Evolutionary conservation across 30 jellyfish, hydroid and myxozoan species (phyloP).

Genomic region (Morbakka virulenta): DNA sequence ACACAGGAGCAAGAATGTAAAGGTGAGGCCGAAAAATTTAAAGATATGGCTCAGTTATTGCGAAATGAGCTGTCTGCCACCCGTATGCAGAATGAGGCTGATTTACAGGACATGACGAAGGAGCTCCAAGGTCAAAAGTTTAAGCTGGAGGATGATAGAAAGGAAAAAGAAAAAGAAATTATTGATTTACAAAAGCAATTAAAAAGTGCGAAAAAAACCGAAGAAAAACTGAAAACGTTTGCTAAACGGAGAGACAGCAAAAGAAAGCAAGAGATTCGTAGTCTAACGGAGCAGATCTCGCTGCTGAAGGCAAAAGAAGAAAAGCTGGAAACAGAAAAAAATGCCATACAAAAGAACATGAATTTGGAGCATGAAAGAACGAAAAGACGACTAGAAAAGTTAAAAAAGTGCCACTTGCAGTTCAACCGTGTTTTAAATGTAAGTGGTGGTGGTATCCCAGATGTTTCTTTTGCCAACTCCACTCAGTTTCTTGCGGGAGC

Average conservation of each 20-base stretch:
- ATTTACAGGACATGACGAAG: constrained; percentile 31
- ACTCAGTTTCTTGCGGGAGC: constrained; percentile 26
- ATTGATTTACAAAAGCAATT: constrained; percentile 56
- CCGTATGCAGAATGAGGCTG: constrained; percentile 37
- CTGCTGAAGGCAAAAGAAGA: constrained; percentile 32
- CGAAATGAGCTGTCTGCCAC: constrained; percentile 39
- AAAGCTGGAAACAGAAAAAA: constrained; percentile 57
- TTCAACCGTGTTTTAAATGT: constrained; percentile 76
- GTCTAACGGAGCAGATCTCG: background rate
- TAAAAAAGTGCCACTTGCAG: constrained; percentile 76
- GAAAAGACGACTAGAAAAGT: constrained; percentile 79
- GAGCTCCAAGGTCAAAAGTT: background rate
- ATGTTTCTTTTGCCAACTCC: constrained; percentile 5
- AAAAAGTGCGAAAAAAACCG: constrained; percentile 46
- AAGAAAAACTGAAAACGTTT: constrained; percentile 35
- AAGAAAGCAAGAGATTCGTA: background rate
- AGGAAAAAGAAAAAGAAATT: constrained; percentile 32
- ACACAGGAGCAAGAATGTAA: constrained; percentile 65
- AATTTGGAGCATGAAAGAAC: constrained; percentile 82
- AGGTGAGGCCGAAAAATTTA: constrained; percentile 57
- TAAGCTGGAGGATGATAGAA: constrained; percentile 49
- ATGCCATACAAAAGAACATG: constrained; percentile 66
- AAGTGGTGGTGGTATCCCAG: constrained; percentile 54
- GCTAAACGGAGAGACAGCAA: constrained; percentile 29
- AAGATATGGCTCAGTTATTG: constrained; percentile 49